These are phyloP conservation scores for Luscinia megarhynchos DNA, from an alignment of 2,797 vertebrate genomes.

Conservation along the genomic window DNA sequence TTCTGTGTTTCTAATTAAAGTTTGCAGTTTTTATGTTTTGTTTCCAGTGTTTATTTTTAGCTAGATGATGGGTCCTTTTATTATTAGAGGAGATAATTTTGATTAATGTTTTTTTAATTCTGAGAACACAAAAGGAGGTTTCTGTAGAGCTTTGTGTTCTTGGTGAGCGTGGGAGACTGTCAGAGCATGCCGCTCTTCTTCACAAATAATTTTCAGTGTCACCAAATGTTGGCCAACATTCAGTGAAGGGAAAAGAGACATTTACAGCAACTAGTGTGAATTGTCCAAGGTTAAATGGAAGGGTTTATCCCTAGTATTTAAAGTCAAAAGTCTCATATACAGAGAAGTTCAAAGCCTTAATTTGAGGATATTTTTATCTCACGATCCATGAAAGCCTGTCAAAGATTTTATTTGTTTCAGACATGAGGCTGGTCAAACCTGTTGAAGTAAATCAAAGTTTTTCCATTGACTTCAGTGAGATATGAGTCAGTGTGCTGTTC, in stretches of 20 bases:
- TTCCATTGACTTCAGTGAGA: not conserved
- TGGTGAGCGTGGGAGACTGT: slow-evolving; percentile 2
- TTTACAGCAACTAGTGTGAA: not conserved
- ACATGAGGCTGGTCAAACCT: not conserved
- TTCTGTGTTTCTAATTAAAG: slow-evolving; percentile 66
- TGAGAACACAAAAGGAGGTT: slow-evolving; percentile 45
- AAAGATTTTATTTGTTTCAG: not conserved
- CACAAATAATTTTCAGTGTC: slow-evolving; percentile 31
- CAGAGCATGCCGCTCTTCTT: not conserved
- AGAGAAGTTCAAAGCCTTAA: not conserved
- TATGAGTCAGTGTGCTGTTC: slow-evolving; percentile 1
- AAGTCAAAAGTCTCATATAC: not conserved
- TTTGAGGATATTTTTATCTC: not conserved
- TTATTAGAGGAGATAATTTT: slow-evolving; percentile 59
- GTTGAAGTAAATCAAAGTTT: not conserved
- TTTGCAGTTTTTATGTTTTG: slow-evolving; percentile 28
- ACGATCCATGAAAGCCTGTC: not conserved
- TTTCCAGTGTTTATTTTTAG: slow-evolving; percentile 64
- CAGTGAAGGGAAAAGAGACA: not conserved
- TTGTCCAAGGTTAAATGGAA: slow-evolving; percentile 8
- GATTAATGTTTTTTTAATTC: slow-evolving; percentile 39
- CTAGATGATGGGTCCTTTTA: slow-evolving; percentile 43
- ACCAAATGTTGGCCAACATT: slow-evolving; percentile 5
- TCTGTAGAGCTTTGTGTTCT: slow-evolving; percentile 30
- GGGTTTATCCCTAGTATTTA: not conserved